A percentile compares a stretch with the other conserved stretches of the same genome.
These are phyloP conservation scores for Todus mexicanus DNA, from an alignment of 2,797 vertebrate genomes.

Conservation along the genomic window DNA sequence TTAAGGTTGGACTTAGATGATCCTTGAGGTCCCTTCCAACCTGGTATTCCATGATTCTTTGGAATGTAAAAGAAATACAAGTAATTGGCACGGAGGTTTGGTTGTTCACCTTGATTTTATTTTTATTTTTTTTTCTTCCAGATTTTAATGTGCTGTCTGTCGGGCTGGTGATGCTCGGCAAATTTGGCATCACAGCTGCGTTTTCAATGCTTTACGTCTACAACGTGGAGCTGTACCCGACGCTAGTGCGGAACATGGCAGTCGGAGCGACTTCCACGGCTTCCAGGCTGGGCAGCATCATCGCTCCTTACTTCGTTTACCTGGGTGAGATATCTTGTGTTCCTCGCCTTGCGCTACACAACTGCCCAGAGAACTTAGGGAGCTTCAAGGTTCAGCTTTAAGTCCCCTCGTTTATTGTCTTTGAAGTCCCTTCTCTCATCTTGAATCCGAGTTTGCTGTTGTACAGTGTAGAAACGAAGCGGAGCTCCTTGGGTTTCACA, in stretches of 20 bases:
- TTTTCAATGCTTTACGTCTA: conserved; percentile 93
- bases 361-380: background rate
- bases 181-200: conserved; percentile 89
- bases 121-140: conserved; percentile 54
- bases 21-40: too few species aligned
- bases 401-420: background rate
- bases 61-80: background rate
- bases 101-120: background rate
- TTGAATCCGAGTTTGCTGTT: background rate
- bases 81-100: background rate
- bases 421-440: background rate
- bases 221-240: conserved; percentile 90
- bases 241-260: conserved; percentile 85
- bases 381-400: background rate
- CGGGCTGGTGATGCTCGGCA: conserved; percentile 86
- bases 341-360: background rate
- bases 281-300: conserved; percentile 89
- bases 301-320: conserved; percentile 90
- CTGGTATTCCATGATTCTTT: too few species aligned
- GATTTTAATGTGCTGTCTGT: conserved; percentile 70
- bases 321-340: conserved; percentile 73
- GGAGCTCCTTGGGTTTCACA: background rate
- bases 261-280: conserved; percentile 89
- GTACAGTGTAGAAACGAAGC: background rate
- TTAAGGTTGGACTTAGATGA: too few species aligned